phyloP scores from a whole-genome alignment of 2,113 vertebrate species.

The Diphyllodes magnificus region DNA sequence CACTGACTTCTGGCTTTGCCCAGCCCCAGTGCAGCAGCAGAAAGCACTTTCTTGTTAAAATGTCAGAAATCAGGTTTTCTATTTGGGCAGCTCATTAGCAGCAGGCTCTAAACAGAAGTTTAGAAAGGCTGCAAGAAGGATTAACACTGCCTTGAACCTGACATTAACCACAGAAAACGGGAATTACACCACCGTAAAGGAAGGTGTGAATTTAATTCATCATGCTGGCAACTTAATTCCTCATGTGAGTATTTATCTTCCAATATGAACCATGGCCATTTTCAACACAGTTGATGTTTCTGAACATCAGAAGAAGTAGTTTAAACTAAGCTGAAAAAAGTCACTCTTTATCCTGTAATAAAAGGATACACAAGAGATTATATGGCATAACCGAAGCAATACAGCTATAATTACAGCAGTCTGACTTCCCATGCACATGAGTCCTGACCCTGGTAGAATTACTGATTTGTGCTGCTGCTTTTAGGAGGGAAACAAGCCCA shows the following conservation, averaged over 20 bases:
- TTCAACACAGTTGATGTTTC: background rate
- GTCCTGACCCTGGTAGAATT: background rate
- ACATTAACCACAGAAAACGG: background rate
- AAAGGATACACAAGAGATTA: background rate
- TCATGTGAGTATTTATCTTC: background rate
- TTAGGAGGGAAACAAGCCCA: background rate
- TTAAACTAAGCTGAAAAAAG: background rate
- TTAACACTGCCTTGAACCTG: background rate
- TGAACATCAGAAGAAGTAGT: background rate
- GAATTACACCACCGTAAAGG: background rate
- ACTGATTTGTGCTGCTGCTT: background rate
- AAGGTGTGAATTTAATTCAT: conserved; percentile 48
- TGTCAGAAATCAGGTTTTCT: background rate
- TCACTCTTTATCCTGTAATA: conserved; percentile 5
- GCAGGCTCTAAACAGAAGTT: background rate
- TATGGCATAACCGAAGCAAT: background rate
- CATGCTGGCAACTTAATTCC: background rate
- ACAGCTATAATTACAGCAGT: background rate
- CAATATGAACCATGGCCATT: background rate
- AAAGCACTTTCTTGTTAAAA: background rate
- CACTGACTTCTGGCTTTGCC: background rate
- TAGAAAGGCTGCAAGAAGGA: background rate
- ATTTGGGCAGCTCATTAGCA: background rate
- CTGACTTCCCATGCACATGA: background rate
- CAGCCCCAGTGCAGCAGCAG: background rate